A percentile compares a stretch with the other conserved stretches of the same genome.
These are phyloP conservation scores for Vespertilio murinus DNA, from an alignment of 2,797 vertebrate species.

Conservation along the genomic window DNA sequence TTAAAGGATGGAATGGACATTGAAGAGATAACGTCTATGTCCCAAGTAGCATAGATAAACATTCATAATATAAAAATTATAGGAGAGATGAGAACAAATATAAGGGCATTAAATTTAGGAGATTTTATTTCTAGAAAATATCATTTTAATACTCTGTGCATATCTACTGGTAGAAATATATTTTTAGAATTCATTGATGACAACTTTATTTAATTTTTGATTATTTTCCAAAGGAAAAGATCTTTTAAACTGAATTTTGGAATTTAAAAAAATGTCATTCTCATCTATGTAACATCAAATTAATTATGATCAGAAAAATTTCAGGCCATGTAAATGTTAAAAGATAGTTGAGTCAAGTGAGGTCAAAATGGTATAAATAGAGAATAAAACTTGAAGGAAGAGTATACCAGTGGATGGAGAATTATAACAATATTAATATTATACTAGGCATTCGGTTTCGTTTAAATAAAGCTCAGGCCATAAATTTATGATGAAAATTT, in stretches of 20 bases:
- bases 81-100: neutral
- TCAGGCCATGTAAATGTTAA: no score
- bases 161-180: neutral
- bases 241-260: neutral
- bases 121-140: neutral
- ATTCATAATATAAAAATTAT: neutral
- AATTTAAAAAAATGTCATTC: neutral
- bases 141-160: neutral
- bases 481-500: neutral
- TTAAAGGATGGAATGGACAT: neutral
- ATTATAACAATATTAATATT: neutral
- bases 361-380: neutral
- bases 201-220: neutral
- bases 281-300: no score
- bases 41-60: neutral
- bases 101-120: neutral
- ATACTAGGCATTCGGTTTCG: neutral
- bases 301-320: no score
- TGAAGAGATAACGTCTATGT: neutral
- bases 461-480: neutral
- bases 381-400: neutral
- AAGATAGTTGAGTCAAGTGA: neutral
- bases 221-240: neutral
- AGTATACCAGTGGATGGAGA: neutral
- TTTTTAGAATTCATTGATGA: neutral